Evolutionary conservation across 2,888 invertebrate genomes (phyloP), one percentile per base, ranked within the genome.

Genomic region (Lepidocyrtinus sp.): DNA sequence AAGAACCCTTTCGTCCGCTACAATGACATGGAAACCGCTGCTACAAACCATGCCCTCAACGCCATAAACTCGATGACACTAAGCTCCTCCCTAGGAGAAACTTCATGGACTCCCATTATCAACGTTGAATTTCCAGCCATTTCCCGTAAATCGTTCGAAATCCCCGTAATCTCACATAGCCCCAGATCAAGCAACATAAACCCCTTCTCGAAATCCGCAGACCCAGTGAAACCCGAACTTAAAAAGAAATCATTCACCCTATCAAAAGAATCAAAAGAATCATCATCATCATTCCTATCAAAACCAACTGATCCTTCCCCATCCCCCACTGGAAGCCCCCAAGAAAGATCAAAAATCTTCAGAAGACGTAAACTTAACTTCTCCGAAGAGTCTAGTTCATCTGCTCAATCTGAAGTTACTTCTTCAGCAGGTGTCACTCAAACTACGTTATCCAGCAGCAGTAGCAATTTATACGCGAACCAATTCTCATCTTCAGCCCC

Each of bases 101-200:
- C 75, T 9, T 55, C 50, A 9, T 75, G 75, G 75, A 67, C 75
- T 7, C 75, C 75, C 50, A 27, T 75, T 15, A 65, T 67, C 59
- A 12, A 27, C 24, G 26, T 59, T 1, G 67, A 75, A 1, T 15
- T 25, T 1, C 75, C 67, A 27, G 24, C 50, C 26, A 19, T 75
- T 2, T 9, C 24, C 59, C 46, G 26, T 25, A 75, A 75, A 27
- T 74, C 74, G 0, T 7, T 74, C 15, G 74, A 74, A 7, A 36
- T 3, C 2, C 5, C 19, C 21, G 63, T 7, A 19, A 3, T 25
- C 17, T 65, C 65, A n/a, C n/a, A n/a, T n/a, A n/a, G n/a, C 36
- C 36, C 36, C 36, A 36, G 36, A 36, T 12, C 36, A n/a, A n/a
- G n/a, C n/a, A n/a, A n/a, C n/a, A n/a, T n/a, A n/a, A n/a, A n/a